These are phyloP conservation scores for Troglohyphantes excavatus DNA, from an alignment of 2,888 invertebrate genomes.

Conservation along the genomic window DNA sequence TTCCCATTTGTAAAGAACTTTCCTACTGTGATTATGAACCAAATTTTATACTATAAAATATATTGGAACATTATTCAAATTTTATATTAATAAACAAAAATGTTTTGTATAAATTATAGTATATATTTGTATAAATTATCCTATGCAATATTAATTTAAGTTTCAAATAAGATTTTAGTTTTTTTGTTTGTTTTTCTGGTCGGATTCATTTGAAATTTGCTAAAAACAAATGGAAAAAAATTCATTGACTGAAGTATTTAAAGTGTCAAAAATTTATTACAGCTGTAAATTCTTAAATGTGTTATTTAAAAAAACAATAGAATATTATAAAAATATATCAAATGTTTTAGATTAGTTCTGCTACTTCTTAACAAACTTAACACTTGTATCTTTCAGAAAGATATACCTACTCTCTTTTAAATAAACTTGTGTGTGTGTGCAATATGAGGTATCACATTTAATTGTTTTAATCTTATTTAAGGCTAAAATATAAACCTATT, in stretches of 20 bases:
- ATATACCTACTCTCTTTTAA: too few species aligned
- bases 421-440: too few species aligned
- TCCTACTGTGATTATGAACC: conserved; percentile 28
- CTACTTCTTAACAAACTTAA: too few species aligned
- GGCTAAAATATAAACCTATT: background rate
- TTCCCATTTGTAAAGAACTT: conserved; percentile 13
- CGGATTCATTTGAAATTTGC: too few species aligned
- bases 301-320: too few species aligned
- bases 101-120: conserved; percentile 27
- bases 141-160: background rate
- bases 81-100: conserved; percentile 18
- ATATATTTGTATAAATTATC: background rate
- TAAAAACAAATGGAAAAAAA: background rate
- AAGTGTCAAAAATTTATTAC: background rate
- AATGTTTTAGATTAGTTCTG: too few species aligned
- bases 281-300: background rate
- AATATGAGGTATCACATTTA: background rate
- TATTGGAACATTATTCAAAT: background rate
- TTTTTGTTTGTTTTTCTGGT: conserved; percentile 11
- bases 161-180: background rate
- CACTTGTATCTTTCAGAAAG: too few species aligned
- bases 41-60: conserved; percentile 33
- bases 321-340: too few species aligned
- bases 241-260: background rate
- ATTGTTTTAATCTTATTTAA: background rate